Conservation (phyloP, 1,140 invertebrate species). For the Drosophila melanica region DNA sequence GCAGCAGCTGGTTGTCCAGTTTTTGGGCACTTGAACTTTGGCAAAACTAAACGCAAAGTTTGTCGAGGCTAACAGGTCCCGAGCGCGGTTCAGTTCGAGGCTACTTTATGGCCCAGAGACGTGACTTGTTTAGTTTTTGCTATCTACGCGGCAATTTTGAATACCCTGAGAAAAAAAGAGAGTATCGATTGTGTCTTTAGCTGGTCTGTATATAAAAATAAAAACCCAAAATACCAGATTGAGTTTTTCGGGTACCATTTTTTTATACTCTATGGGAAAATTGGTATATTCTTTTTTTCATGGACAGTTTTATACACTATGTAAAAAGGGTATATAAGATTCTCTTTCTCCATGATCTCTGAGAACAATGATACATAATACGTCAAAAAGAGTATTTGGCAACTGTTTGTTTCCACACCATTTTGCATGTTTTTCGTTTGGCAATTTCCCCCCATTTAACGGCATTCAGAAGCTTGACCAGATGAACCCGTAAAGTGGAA, state of each 20-base stretch:
- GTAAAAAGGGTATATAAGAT: no score
- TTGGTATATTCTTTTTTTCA: no score
- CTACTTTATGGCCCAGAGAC: conserved; percentile 54
- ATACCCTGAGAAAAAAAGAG: background rate
- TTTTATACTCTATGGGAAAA: no score
- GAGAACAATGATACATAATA: no score
- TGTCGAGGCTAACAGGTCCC: conserved; percentile 42
- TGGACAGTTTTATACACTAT: no score
- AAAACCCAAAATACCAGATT: no score
- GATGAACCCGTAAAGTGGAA: conserved; percentile 33
- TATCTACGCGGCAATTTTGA: conserved; percentile 4
- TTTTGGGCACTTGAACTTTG: conserved; percentile 58
- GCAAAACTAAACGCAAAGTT: conserved; percentile 48
- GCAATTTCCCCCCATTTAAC: conserved; percentile 29
- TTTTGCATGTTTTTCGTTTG: conserved; percentile 1
- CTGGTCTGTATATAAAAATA: no score
- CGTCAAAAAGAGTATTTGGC: background rate
- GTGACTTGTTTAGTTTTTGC: conserved; percentile 66
- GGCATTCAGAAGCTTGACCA: conserved; percentile 32
- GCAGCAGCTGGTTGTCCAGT: conserved; percentile 44
- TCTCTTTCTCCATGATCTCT: no score
- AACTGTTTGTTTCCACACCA: background rate
- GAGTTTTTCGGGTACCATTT: no score
- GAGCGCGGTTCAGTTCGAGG: conserved; percentile 22
- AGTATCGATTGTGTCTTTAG: background rate